phyloP scores from a whole-genome alignment of 1,140 invertebrate species.

The Cydia fagiglandana region DNA sequence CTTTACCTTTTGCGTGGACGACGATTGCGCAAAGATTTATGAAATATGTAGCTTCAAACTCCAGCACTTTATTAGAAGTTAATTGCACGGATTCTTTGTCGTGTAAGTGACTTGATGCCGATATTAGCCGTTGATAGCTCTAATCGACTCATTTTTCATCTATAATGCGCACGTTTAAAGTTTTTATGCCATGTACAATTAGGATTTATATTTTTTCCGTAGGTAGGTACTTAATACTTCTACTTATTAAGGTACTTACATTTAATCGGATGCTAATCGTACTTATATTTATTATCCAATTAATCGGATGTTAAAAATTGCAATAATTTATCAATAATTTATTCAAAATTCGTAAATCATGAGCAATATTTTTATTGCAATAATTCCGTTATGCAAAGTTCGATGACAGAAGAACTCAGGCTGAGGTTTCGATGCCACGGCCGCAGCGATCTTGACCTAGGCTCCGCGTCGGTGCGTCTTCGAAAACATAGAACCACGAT shows the following conservation, averaged over 20 bases:
- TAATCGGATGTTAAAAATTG: neutral
- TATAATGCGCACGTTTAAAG: neutral
- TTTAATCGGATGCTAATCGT: neutral
- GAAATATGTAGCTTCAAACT: neutral
- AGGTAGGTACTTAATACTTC: too few species aligned
- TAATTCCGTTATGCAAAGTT: constrained; percentile 45
- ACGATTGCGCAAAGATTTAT: constrained; percentile 44
- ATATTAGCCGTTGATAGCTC: neutral
- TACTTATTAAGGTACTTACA: neutral
- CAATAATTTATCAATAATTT: too few species aligned
- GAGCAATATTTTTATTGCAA: neutral
- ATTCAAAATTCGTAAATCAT: neutral
- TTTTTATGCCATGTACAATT: neutral
- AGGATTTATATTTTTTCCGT: neutral
- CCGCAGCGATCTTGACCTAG: constrained; percentile 66
- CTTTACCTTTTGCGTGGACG: constrained; percentile 41
- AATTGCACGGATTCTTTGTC: constrained; percentile 28
- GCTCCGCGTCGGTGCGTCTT: constrained; percentile 50
- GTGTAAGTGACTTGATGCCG: constrained; percentile 13
- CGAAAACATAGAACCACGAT: constrained; percentile 45
- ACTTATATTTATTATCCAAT: neutral
- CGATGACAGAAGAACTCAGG: constrained; percentile 56
- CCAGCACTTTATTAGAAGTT: constrained; percentile 20
- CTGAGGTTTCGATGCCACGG: constrained; percentile 63
- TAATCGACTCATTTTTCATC: constrained; percentile 3